phyloP scores from a whole-genome alignment of 2,113 vertebrate species.

The Eulemur macaco region DNA sequence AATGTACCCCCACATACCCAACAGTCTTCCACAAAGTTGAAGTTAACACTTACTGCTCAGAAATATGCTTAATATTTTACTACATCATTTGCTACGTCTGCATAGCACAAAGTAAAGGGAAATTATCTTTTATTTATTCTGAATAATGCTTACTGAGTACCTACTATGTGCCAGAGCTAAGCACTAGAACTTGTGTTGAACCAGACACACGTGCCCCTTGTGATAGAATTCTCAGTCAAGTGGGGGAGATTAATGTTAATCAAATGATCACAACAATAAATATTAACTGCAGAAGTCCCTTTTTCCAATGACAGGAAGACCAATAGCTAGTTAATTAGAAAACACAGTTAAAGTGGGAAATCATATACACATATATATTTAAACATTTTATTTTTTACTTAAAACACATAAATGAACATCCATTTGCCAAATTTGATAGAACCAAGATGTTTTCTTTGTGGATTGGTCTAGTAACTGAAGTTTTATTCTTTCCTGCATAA shows the following conservation, averaged over 20 bases:
- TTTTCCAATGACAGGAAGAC: neutral
- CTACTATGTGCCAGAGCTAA: neutral
- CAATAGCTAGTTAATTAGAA: neutral
- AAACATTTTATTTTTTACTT: conserved; percentile 2
- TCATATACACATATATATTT: neutral
- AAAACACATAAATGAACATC: neutral
- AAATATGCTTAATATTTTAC: conserved; percentile 14
- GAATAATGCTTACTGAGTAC: neutral
- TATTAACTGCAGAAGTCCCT: neutral
- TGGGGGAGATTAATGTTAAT: neutral
- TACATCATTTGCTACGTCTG: neutral
- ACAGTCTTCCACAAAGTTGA: neutral
- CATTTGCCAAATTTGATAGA: conserved; percentile 25
- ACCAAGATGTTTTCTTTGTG: neutral
- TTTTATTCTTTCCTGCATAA: conserved; percentile 6
- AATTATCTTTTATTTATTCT: conserved; percentile 48
- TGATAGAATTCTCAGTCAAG: neutral
- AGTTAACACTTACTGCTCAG: neutral
- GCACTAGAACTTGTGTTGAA: neutral
- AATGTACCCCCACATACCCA: neutral
- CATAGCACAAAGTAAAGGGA: neutral
- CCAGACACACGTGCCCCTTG: neutral
- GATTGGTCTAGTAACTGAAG: neutral
- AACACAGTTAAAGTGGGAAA: conserved; percentile 6
- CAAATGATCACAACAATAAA: neutral